A percentile compares a stretch with the other conserved stretches of the same genome.
These are phyloP conservation scores for Dipodomys merriami DNA, from an alignment of 2,113 vertebrate species.

Conservation along the genomic window DNA sequence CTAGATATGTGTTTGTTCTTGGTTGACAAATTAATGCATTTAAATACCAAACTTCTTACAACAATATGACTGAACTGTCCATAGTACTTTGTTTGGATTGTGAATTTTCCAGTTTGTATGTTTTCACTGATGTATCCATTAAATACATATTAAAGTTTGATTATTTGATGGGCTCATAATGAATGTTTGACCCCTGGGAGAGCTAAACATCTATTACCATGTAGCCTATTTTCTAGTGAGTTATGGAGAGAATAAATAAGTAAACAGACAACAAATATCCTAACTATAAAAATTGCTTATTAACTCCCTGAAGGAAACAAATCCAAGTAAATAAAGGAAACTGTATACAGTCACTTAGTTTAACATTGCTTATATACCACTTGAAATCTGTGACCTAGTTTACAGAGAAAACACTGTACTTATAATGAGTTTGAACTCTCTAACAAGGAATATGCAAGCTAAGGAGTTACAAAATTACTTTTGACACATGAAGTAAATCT, in stretches of 20 bases:
- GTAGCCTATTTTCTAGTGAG: background rate
- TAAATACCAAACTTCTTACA: background rate
- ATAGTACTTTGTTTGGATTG: slow-evolving; percentile 2
- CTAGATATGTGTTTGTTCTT: background rate
- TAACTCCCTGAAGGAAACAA: slow-evolving; percentile 4
- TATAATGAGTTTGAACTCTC: slow-evolving; percentile 64
- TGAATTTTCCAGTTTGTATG: background rate
- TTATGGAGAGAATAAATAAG: background rate
- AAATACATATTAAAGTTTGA: background rate
- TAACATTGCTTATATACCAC: background rate
- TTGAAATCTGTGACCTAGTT: slow-evolving; percentile 60
- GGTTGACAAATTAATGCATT: background rate
- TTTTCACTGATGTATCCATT: background rate
- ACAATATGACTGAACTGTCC: background rate
- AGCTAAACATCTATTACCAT: background rate
- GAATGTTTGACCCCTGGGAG: background rate
- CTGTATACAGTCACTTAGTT: background rate
- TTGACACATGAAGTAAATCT: slow-evolving; percentile 52
- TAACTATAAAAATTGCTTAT: background rate
- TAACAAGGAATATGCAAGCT: slow-evolving; percentile 43
- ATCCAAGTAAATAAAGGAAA: slow-evolving; percentile 15
- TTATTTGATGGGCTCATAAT: background rate
- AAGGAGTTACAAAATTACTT: slow-evolving; percentile 52
- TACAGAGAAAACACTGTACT: slow-evolving; percentile 32
- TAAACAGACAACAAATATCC: slow-evolving; percentile 4